Evolutionary conservation across 64 coral and sea anemone species (phyloP).

Genomic region (Exaiptasia diaphana): DNA sequence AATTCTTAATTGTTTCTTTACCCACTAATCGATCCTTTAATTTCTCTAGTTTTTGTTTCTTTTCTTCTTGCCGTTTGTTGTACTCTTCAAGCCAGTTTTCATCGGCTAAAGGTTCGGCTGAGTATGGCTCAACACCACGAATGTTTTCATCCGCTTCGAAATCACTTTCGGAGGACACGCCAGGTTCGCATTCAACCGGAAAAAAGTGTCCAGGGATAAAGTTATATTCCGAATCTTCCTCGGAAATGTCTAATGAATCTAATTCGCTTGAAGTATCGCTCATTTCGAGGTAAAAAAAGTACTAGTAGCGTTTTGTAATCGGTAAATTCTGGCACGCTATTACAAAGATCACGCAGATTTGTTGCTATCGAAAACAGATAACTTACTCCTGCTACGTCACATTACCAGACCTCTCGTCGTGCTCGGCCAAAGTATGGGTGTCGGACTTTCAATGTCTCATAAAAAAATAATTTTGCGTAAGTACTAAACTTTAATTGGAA

Average conservation of each 20-base stretch:
- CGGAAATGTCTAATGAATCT: too few relatives aligned
- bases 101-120: conserved; percentile 32
- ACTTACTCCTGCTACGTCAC: neutral
- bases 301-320: neutral
- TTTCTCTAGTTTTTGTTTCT: neutral
- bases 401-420: neutral
- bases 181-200: neutral
- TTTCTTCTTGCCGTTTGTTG: conserved; percentile 29
- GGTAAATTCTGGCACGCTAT: neutral
- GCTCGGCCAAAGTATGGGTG: neutral
- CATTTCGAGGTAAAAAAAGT: neutral
- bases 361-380: neutral
- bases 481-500: neutral
- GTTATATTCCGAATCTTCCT: conserved; percentile 3
- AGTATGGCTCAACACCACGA: neutral
- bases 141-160: neutral
- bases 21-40: conserved; percentile 13
- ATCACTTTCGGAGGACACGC: neutral
- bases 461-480: neutral
- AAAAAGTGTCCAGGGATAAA: neutral
- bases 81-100: conserved; percentile 49
- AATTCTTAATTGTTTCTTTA: conserved; percentile 1
- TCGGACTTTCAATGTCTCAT: neutral
- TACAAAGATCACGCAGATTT: neutral
- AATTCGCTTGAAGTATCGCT: too few relatives aligned